Percentiles rank a stretch among this genome's conserved stretches.
phyloP scores from a whole-genome alignment of 2,113 vertebrate genomes.

The Callocephalon fimbriatum region DNA sequence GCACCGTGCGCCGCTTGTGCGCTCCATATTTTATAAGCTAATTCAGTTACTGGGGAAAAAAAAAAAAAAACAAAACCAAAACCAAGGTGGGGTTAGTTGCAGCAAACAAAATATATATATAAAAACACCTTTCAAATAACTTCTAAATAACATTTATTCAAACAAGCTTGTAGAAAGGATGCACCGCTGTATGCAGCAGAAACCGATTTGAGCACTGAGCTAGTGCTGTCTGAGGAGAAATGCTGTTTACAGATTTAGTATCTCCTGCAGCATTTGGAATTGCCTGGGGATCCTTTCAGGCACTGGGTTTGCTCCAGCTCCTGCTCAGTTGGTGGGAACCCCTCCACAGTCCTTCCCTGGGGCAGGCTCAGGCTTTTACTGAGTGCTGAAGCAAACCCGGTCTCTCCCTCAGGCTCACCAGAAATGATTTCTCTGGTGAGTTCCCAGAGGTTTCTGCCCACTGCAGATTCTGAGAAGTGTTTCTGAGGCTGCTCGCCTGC shows the following conservation, averaged over 20 bases:
- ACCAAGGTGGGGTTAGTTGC: background rate
- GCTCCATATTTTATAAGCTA: no score
- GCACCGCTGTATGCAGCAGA: background rate
- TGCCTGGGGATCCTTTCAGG: background rate
- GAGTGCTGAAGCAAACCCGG: background rate
- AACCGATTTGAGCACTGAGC: background rate
- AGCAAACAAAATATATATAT: background rate
- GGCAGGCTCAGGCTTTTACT: background rate
- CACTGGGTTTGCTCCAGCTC: background rate
- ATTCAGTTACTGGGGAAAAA: background rate
- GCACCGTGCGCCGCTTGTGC: rapidly evolving
- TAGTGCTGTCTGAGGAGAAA: background rate
- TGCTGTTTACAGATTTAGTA: background rate
- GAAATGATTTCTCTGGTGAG: background rate
- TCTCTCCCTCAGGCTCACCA: background rate
- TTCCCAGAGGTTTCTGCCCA: background rate
- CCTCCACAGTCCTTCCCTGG: background rate
- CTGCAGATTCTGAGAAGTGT: background rate
- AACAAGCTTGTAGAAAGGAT: background rate
- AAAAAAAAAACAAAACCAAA: background rate
- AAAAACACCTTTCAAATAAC: background rate
- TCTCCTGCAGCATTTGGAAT: background rate
- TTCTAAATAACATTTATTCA: background rate
- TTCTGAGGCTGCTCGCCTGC: background rate
- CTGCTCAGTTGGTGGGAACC: background rate